Percentiles rank a stretch among this genome's conserved stretches.
These are phyloP conservation scores for Leucoma salicis DNA, from an alignment of 2,888 invertebrate genomes.

Conservation along the genomic window DNA sequence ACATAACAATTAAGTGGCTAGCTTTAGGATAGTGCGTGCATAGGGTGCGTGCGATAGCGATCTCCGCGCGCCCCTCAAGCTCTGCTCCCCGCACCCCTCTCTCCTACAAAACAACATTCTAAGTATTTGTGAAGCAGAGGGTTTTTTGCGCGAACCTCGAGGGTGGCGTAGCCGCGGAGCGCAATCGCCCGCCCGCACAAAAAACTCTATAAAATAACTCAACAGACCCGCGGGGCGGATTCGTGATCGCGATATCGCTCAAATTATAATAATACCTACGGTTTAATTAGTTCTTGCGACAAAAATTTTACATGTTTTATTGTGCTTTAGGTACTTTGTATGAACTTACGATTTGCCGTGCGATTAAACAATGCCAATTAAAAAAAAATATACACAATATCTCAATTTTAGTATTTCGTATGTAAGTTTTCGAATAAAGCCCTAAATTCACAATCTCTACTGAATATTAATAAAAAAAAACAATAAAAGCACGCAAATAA, in stretches of 20 bases:
- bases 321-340: slow-evolving; percentile 39
- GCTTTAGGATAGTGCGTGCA: slow-evolving; percentile 79
- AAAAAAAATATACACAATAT: no score
- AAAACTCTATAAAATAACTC: slow-evolving; percentile 80
- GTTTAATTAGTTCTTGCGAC: slow-evolving; percentile 74
- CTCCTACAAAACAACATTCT: slow-evolving; percentile 75
- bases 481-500: no score
- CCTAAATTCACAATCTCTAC: no score
- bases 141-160: slow-evolving; percentile 80
- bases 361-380: slow-evolving; percentile 41
- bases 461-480: no score
- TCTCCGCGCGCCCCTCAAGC: slow-evolving; percentile 61
- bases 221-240: slow-evolving; percentile 74
- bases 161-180: slow-evolving; percentile 78
- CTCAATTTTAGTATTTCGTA: no score
- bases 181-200: slow-evolving; percentile 77
- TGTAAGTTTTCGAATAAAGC: no score
- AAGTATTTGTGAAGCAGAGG: slow-evolving; percentile 75
- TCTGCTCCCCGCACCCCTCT: slow-evolving; percentile 47
- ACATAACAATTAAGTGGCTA: slow-evolving; percentile 78
- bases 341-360: slow-evolving; percentile 41
- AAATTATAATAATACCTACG: slow-evolving; percentile 67
- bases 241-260: slow-evolving; percentile 73
- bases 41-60: slow-evolving; percentile 81
- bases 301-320: slow-evolving; percentile 49